Conservation (phyloP, 2,888 invertebrate genomes). For the Netelia fuscicornis region DNA sequence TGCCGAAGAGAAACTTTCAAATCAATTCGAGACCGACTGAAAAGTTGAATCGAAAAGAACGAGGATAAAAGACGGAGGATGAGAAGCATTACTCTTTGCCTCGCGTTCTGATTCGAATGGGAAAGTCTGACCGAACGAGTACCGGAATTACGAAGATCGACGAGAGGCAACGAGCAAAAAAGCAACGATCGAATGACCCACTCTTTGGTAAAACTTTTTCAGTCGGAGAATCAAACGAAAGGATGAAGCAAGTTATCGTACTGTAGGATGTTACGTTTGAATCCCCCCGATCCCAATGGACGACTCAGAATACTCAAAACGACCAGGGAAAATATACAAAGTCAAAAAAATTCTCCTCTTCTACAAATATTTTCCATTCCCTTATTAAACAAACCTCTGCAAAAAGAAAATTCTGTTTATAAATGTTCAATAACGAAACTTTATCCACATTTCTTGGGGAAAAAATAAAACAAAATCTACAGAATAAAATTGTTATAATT, state of each 20-base stretch:
- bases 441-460: too few relatives aligned
- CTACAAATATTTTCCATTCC: too few relatives aligned
- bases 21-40: constrained; percentile 26
- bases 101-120: constrained; percentile 25
- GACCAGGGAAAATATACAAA: background rate
- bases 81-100: background rate
- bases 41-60: constrained; percentile 23
- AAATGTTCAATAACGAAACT: too few relatives aligned
- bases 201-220: background rate
- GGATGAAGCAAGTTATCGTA: background rate
- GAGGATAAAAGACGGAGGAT: constrained; percentile 1
- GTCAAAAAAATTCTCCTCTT: background rate
- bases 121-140: constrained; percentile 21
- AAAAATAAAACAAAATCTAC: background rate
- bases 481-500: too few relatives aligned
- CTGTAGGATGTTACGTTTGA: background rate
- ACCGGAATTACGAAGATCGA: constrained; percentile 7
- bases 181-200: background rate
- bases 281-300: background rate
- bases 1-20: constrained; percentile 20
- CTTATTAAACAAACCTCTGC: too few relatives aligned
- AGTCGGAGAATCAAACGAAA: background rate
- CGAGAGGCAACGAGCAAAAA: background rate
- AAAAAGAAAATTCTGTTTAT: too few relatives aligned
- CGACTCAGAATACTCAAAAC: background rate